phyloP scores from a whole-genome alignment of 2,888 invertebrate species.

The Himalopsyche tibetana region DNA sequence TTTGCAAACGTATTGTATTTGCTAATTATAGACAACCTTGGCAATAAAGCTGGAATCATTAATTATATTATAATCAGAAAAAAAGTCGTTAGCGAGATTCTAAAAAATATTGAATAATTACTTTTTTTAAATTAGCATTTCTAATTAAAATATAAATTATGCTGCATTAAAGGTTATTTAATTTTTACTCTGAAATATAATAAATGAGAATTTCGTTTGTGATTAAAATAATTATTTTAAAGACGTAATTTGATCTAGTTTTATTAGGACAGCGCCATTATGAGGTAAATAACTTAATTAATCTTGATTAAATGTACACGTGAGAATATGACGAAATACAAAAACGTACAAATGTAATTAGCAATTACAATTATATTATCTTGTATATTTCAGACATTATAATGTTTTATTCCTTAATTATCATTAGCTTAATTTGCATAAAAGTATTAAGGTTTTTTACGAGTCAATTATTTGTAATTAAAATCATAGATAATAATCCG shows the following conservation, averaged over 20 bases:
- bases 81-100: slow-evolving; percentile 33
- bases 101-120: slow-evolving; percentile 39
- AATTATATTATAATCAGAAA: slow-evolving; percentile 29
- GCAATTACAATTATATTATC: slow-evolving; percentile 40
- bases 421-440: slow-evolving; percentile 34
- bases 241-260: slow-evolving; percentile 53
- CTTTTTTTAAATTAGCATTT: slow-evolving; percentile 38
- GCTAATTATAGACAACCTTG: slow-evolving; percentile 35
- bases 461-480: slow-evolving; percentile 42
- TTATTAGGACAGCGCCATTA: slow-evolving; percentile 52
- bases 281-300: slow-evolving; percentile 46
- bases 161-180: slow-evolving; percentile 32
- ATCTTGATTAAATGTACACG: slow-evolving; percentile 48
- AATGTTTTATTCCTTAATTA: slow-evolving; percentile 13
- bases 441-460: slow-evolving; percentile 35
- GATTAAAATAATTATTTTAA: slow-evolving; percentile 49
- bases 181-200: neutral
- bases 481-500: slow-evolving; percentile 2
- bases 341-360: slow-evolving; percentile 43
- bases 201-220: slow-evolving; percentile 37
- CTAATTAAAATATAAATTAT: slow-evolving; percentile 42
- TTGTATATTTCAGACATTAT: slow-evolving; percentile 38
- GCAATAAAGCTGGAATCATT: neutral
- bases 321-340: slow-evolving; percentile 45
- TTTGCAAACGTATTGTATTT: neutral